Evolutionary conservation across 2,113 vertebrate species (phyloP), one percentile per base, ranked within the genome.

Genomic region (Corvus moneduloides): DNA sequence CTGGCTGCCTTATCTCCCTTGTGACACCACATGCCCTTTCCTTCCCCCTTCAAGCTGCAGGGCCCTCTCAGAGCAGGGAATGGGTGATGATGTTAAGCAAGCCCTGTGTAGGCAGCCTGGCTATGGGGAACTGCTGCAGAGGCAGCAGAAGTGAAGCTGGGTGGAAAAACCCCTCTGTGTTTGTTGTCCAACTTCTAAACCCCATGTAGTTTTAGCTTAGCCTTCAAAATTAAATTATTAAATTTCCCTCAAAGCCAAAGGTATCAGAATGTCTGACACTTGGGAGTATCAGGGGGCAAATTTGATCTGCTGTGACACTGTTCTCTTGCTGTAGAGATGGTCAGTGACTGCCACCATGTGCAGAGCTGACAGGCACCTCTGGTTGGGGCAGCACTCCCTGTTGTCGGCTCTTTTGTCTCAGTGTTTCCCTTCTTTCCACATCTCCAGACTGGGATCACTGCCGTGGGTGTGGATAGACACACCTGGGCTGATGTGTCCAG

Each of bases 111-210:
- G 66, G 82, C 90, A 92, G 87, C 48, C 48, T 67, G 66, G 46
- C 61, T 62, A 87, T 87, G 86, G 93, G 93, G 96, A 97, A 96
- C 92, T 96, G 77, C 92, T 89, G 68, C 64, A 49, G 49, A 93
- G 77, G 90, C 92, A 95, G 92, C 90, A 96, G 96, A 96, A 96
- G 94, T 95, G 93, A 96, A 97, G 93, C 92, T 94, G 84, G 5
- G 14, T 92, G 95, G 93, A 95, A 96, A 96, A 88, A 32, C 84
- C 92, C 96, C 15, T 86, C 80, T 18, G 24, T 1, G 8, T 30
- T 90, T 67, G 32, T 64, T 87, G 55, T 59, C 86, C 88, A 77
- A 3, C 71, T 91, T 86, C 68, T 44, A 84, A 81, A 90, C 44
- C 26, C 27, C 35, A 9, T 1, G 1, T 3, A 48, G 43, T 23